These are phyloP conservation scores for Drosophila pallidifrons DNA, from an alignment of 1,140 invertebrate genomes.

Conservation along the genomic window DNA sequence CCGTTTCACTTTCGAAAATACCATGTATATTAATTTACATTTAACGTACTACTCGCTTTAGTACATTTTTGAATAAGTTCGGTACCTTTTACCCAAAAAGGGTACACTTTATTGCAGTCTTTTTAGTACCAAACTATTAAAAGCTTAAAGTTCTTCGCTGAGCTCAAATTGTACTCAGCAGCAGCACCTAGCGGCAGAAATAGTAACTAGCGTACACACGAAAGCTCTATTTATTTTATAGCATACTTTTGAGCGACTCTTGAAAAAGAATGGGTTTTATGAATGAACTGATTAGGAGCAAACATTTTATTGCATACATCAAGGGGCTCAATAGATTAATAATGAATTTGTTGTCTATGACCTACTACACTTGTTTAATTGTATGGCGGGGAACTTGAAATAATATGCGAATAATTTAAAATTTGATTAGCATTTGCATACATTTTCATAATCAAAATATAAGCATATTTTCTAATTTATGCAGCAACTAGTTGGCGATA, in stretches of 20 bases:
- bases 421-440: not conserved
- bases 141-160: not conserved
- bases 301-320: not conserved
- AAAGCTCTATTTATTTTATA: not conserved
- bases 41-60: too few species aligned
- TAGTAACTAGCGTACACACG: not conserved
- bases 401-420: not conserved
- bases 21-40: too few species aligned
- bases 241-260: slow-evolving; percentile 6
- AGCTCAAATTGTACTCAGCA: not conserved
- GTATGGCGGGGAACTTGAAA: not conserved
- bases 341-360: slow-evolving; percentile 3
- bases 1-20: too few species aligned
- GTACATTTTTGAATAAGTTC: too few species aligned
- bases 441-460: not conserved
- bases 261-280: not conserved
- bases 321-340: slow-evolving; percentile 11
- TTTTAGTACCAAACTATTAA: not conserved
- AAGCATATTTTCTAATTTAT: not conserved
- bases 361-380: not conserved
- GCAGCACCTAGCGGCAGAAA: slow-evolving; percentile 6
- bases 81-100: not conserved
- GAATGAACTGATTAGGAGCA: not conserved
- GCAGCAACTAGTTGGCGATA: not conserved
- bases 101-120: not conserved